Evolutionary conservation across 92 coral and sea anemone species (phyloP), one percentile per base, ranked within the genome.

Genomic region (Pocillopora grandis): DNA sequence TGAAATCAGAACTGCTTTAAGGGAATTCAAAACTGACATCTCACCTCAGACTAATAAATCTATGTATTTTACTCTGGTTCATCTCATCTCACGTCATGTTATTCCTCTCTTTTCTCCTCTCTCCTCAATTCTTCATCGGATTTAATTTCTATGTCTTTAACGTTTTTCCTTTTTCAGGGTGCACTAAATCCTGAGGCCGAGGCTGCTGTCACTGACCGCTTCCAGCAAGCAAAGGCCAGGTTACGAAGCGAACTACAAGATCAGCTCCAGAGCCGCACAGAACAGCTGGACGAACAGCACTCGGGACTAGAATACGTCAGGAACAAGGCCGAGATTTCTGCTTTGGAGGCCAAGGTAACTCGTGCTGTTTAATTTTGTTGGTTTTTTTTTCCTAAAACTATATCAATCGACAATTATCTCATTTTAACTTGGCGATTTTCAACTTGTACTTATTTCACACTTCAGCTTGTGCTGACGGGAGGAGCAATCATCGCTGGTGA

Each of bases 151-250:
- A 63, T 10, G 15, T 19, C 10, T 12, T 42, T 12, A 27, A 27
- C 31, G 31, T 7, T 42, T 42, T 42, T 42, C 52, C 4, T 42
- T 42, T 42, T 42, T 42, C 59, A 95, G 98, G 99, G 98, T 17
- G 99, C 99, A 56, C 71, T 96, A 67, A 96, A 96, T 87, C 98
- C 99, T 21, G 99, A 96, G 59, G 99, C 99, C 14, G 99, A 96
- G 61, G 94, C 90, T 31, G 92, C 98, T 18, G 99, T 96, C 13
- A 92, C 99, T 76, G 99, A 96, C 63, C 94, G 98, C 33, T 90
- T 94, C 90, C 90, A 89, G 82, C 98, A 89, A 62, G 92, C 94
- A 17, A 96, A 94, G 87, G 98, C 91, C 80, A 87, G 99, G 76
- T 84, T 96, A 67, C 93, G 99, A 49, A 85, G 91, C 78, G 99